A percentile compares a stretch with the other conserved stretches of the same genome.
Evolutionary conservation across 2,797 vertebrate genomes (phyloP).

Genomic region (Rousettus madagascariensis): DNA sequence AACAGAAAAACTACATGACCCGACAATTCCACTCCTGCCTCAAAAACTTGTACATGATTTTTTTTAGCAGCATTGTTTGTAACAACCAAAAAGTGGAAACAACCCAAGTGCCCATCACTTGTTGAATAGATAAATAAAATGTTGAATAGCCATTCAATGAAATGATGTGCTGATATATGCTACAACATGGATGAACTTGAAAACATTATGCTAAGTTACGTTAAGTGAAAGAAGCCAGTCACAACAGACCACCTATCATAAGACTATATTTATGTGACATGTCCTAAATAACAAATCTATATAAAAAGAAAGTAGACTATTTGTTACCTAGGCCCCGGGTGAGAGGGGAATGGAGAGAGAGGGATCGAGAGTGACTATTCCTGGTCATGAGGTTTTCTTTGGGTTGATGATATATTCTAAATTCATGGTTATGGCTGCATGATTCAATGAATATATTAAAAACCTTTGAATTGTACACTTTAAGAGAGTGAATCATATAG

Average conservation of each 20-base stretch:
- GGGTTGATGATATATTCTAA: not conserved
- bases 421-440: not conserved
- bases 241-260: not conserved
- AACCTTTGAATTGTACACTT: not conserved
- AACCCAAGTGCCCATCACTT: not conserved
- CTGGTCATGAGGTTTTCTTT: not conserved
- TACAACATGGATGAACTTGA: not conserved
- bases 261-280: not conserved
- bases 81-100: not conserved
- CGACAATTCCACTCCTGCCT: not conserved
- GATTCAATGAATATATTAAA: not conserved
- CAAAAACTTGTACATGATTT: not conserved
- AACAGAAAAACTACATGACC: not conserved
- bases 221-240: not conserved
- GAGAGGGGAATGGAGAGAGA: not conserved
- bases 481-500: not conserved
- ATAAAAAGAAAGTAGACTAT: not conserved
- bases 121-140: not conserved
- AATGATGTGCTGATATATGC: not conserved
- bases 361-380: not conserved
- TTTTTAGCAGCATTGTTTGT: not conserved
- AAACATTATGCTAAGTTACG: not conserved
- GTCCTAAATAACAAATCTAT: not conserved
- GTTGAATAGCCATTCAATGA: not conserved
- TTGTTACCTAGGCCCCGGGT: not conserved